Evolutionary conservation across 2,888 invertebrate genomes (phyloP), one percentile per base, ranked within the genome.

Genomic region (Lochmaea crataegi): DNA sequence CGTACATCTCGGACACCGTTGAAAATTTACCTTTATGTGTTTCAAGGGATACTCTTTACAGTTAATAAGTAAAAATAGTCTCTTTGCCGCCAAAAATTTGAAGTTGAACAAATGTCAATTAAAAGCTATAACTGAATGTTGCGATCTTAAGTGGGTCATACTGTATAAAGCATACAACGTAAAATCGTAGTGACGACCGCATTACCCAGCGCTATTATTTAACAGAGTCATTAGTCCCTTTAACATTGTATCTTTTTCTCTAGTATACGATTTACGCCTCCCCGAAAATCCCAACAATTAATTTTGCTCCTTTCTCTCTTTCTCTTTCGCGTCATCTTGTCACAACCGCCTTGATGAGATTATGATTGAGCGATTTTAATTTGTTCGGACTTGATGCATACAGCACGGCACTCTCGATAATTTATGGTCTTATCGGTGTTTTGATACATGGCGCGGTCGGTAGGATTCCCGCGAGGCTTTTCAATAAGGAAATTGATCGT

Each of bases 311-410:
- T 58, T 45, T 67, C 45, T 56, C 22, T 42, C 26, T 41, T 3
- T 56, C 22, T 42, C 26, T 41, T 3, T 11, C 26, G 22, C 58
- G 48, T 45, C 67, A 67, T 67, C 67, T 67, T 67, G 67, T 45
- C 58, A 67, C 58, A 22, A 66, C 57, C 57, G 66, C 58, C 41
- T 11, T 58, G 67, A 67, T 58, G 67, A 58, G 67, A 67, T 67
- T 67, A 67, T 67, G 67, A 67, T 67, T 67, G 45, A 67, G 58
- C 58, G 67, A 67, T 67, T 67, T 67, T 60, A 22, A 56, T 67
- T 58, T 67, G 58, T 67, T 26, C 58, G 58, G 58, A 60, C 45
- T 67, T 67, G 67, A 67, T 45, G 26, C 67, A 58, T 18, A 32
- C 67, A 67, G 42, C 45, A 32, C 67, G 60, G 42, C 45, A 48